Evolutionary conservation across 2,888 invertebrate genomes (phyloP), one percentile per base, ranked within the genome.

Genomic region (Serrognathus titanus): DNA sequence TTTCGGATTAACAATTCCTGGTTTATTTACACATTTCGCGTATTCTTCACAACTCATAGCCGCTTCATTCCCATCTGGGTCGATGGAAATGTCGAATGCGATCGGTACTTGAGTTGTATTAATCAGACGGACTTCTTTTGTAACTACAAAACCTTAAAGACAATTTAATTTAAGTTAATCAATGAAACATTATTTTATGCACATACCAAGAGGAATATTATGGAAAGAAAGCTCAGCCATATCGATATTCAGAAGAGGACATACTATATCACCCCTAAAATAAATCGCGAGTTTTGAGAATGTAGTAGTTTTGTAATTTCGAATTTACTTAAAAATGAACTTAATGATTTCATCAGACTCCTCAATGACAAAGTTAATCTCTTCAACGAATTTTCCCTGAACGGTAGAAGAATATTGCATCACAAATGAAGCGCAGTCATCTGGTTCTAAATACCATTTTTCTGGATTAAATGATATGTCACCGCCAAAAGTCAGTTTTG

Each of bases 341-440:
- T 80, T 80, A 41, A 85, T 66, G 4, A 80, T 68, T 55, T 86
- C 82, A 52, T 75, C 71, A 1, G 86, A 84, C 64, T 85, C 85
- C n/a, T 80, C 78, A 55, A 87, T 80, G 1, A 69, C 55, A 69
- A 86, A 86, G 59, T 82, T 77, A 2, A 86, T 70, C 70, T 82
- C 82, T 74, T 87, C 87, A 50, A 85, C 78, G 68, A 84, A 87
- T 8, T 81, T 79, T 41, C 87, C 87, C 64, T 82, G 82, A 24
- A 80, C 80, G 7, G 80, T 79, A 51, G 85, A 84, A 20, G 76
- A 77, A 69, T 85, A 86, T 0, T 81, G 77, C 5, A 87, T 70
- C 9, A 80, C 75, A 66, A 86, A 83, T 7, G 79, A 76, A 40
- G 80, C 78, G 58, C 79, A 78, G 38, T 82, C 78, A 3, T 80